Evolutionary conservation across 2,113 vertebrate species (phyloP), one percentile per base, ranked within the genome.

Genomic region (Xiphophorus maculatus): DNA sequence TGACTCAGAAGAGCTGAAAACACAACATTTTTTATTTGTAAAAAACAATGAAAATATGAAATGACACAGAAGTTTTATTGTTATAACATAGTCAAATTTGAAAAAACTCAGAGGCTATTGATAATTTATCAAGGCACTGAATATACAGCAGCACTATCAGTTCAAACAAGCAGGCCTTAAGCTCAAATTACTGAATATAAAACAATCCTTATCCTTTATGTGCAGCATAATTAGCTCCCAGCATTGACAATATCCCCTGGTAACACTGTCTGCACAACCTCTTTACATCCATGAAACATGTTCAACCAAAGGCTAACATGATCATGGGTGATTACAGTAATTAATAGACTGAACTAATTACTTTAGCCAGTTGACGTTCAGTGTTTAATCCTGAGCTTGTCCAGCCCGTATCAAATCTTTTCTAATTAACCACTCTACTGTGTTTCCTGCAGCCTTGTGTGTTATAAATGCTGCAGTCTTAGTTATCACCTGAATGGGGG

Each of bases 271-370:
- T 77, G 77, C 86, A 83, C 84, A 81, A 77, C 80, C 86, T 88
- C 62, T 76, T 90, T 87, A 90, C 84, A 87, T 85, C 51, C 80
- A 74, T 76, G 85, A 85, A 90, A 83, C 88, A 84, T 88, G 88
- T 92, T 87, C 32, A 87, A 87, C 80, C 82, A 77, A 90, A 88
- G 78, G 84, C 87, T 88, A 84, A 89, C 88, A 90, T 76, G 83
- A 87, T 92, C 87, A 91, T 88, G 90, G 91, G 77, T 88, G 76
- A 90, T 92, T 89, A 86, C 70, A 85, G 85, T 92, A 91, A 93
- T 91, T 92, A 93, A 93, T 92, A 90, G 90, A 90, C 87, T 90
- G 90, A 87, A 90, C 89, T 94, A 92, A 93, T 93, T 92, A 88
- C 87, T 86, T 86, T 72, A 86, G 86, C 86, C 88, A 81, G 84